Evolutionary conservation across 2,113 vertebrate genomes (phyloP).

Genomic region (Zootoca vivipara): DNA sequence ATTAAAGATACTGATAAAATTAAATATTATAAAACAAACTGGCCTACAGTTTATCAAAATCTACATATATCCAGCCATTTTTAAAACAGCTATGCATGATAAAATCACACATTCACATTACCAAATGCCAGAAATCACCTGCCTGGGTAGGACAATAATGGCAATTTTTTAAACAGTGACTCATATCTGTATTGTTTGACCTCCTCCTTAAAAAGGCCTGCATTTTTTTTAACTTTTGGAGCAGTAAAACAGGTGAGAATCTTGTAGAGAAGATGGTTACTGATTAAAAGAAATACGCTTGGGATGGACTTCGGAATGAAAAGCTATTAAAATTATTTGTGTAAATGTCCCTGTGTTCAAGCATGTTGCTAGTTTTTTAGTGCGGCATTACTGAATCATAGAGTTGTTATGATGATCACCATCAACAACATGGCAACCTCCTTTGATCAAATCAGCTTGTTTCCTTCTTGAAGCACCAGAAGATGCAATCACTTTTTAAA

Average conservation of each 20-base stretch:
- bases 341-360: not conserved
- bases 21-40: too few species aligned
- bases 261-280: not conserved
- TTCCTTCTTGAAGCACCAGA: not conserved
- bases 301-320: not conserved
- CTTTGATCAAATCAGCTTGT: conserved; percentile 35
- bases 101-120: too few species aligned
- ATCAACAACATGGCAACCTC: not conserved
- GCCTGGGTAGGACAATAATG: not conserved
- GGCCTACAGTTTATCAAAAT: too few species aligned
- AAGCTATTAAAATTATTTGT: not conserved
- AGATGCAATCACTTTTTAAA: not conserved
- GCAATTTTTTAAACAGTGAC: not conserved
- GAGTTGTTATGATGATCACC: not conserved
- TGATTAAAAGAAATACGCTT: not conserved
- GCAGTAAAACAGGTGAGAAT: not conserved
- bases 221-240: not conserved
- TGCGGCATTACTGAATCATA: not conserved
- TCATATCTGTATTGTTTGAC: not conserved
- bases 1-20: too few species aligned
- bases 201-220: not conserved
- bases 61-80: too few species aligned
- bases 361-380: conserved; percentile 7
- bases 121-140: too few species aligned
- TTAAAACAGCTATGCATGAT: too few species aligned